phyloP scores from a whole-genome alignment of 2,113 vertebrate genomes.

The Saimiri boliviensis region DNA sequence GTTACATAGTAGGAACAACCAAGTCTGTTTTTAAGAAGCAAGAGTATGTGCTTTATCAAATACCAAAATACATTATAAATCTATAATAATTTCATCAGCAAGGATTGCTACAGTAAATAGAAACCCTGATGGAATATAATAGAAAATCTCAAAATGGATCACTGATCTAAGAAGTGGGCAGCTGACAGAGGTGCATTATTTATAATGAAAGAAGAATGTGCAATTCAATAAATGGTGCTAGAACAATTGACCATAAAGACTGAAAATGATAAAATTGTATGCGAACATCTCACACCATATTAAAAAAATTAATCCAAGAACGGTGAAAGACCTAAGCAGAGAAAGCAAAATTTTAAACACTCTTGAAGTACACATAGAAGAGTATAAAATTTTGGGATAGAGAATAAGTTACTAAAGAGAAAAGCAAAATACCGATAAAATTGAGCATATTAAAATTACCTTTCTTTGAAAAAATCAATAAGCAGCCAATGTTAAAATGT shows the following conservation, averaged over 20 bases:
- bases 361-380: neutral
- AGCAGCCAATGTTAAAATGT: neutral
- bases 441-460: neutral
- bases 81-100: neutral
- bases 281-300: neutral
- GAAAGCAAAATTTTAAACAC: neutral
- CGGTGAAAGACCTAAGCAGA: neutral
- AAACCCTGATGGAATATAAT: neutral
- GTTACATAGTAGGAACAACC: neutral
- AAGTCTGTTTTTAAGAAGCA: slow-evolving; percentile 5
- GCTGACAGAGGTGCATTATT: neutral
- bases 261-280: neutral
- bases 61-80: neutral
- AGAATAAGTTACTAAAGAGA: neutral
- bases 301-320: neutral
- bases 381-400: neutral
- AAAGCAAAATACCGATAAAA: neutral
- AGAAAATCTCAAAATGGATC: neutral
- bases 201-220: neutral
- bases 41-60: neutral
- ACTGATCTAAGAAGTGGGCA: neutral
- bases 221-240: neutral
- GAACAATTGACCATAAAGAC: neutral
- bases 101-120: neutral
- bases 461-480: neutral